These are phyloP conservation scores for Hypena proboscidalis DNA, from an alignment of 2,888 invertebrate species.

Conservation along the genomic window DNA sequence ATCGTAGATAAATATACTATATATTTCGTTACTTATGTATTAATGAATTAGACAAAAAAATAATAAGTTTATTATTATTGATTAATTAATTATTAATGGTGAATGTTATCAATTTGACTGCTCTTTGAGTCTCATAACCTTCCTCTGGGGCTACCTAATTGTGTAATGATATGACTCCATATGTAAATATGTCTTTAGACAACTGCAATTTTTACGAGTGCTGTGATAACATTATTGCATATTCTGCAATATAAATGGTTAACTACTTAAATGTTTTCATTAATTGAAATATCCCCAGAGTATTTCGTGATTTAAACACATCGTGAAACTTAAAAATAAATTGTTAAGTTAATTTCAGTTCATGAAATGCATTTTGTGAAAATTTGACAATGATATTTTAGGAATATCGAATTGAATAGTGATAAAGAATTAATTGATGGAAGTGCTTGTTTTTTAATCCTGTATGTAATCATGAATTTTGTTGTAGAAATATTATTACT, in stretches of 20 bases:
- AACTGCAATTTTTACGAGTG: constrained; percentile 73
- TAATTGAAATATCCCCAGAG: constrained; percentile 58
- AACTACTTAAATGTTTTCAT: constrained; percentile 54
- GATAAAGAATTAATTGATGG: constrained; percentile 40
- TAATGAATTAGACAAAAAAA: constrained; percentile 37
- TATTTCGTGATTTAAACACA: constrained; percentile 54
- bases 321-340: no score
- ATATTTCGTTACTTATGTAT: constrained; percentile 28
- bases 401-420: constrained; percentile 41
- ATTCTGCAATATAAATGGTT: constrained; percentile 57
- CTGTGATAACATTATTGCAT: constrained; percentile 74
- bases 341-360: constrained; percentile 54
- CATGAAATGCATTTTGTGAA: constrained; percentile 60
- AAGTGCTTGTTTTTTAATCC: constrained; percentile 62
- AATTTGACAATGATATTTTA: constrained; percentile 49
- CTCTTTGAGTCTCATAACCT: constrained; percentile 54
- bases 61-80: constrained; percentile 47
- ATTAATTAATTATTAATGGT: constrained; percentile 39
- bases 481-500: constrained; percentile 55
- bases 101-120: constrained; percentile 55
- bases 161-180: constrained; percentile 45
- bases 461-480: constrained; percentile 59
- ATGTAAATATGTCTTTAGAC: constrained; percentile 69
- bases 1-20: constrained; percentile 65
- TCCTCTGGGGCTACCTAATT: constrained; percentile 58